A percentile compares a stretch with the other conserved stretches of the same genome.
Conservation (phyloP, 2,888 invertebrate species). For the Dicroscelio sp. region DNA sequence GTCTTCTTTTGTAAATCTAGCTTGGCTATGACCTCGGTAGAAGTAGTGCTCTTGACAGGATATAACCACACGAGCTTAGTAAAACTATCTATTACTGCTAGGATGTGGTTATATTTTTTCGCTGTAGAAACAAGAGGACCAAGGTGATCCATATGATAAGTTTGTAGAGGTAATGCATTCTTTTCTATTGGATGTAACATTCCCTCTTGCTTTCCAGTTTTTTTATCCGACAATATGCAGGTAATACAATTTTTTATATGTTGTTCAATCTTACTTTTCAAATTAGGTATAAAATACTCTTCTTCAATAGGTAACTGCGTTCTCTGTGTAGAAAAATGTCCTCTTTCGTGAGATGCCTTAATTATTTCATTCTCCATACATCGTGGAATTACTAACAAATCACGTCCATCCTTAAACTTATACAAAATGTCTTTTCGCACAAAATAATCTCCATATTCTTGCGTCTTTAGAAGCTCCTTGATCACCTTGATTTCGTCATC, state of each 20-base stretch:
- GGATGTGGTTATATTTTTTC: neutral
- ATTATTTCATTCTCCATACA: constrained; percentile 59
- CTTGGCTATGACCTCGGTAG: constrained; percentile 48
- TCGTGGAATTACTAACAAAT: constrained; percentile 48
- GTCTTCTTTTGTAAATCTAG: constrained; percentile 23
- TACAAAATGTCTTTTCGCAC: constrained; percentile 22
- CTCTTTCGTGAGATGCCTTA: constrained; percentile 22
- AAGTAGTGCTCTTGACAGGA: constrained; percentile 36
- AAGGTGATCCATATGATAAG: neutral
- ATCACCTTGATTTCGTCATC: constrained; percentile 40
- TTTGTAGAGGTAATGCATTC: neutral
- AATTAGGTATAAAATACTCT: constrained; percentile 33
- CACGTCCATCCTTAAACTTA: constrained; percentile 49
- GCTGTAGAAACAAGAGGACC: neutral
- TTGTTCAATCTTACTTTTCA: constrained; percentile 1
- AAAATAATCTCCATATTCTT: constrained; percentile 54
- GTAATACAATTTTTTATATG: constrained; percentile 31
- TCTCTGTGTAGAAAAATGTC: constrained; percentile 32
- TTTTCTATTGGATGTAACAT: neutral
- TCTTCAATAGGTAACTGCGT: constrained; percentile 37
- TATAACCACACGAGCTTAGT: neutral
- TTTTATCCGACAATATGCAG: constrained; percentile 29
- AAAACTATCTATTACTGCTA: neutral
- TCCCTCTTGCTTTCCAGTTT: neutral
- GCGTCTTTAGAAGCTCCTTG: constrained; percentile 36